These are phyloP conservation scores for Tyrannus savana DNA, from an alignment of 2,113 vertebrate species.

Conservation along the genomic window DNA sequence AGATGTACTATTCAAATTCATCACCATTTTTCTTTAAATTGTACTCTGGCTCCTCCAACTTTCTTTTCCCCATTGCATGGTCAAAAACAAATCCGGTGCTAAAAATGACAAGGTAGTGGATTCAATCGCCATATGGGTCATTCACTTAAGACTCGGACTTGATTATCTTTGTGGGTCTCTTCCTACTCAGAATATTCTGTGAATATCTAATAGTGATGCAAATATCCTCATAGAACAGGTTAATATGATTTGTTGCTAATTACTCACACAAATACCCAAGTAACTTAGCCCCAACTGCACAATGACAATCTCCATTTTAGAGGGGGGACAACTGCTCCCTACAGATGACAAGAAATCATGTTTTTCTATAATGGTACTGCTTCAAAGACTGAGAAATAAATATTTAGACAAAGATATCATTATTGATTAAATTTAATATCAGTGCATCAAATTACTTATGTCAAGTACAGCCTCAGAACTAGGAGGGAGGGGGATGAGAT, in stretches of 20 bases:
- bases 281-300: not conserved
- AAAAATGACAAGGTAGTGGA: not conserved
- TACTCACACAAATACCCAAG: not conserved
- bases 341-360: not conserved
- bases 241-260: not conserved
- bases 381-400: not conserved
- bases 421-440: not conserved
- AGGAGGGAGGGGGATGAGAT: not conserved
- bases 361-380: not conserved
- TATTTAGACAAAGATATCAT: not conserved
- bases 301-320: not conserved
- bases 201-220: not conserved
- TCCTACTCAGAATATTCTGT: not conserved
- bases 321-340: not conserved
- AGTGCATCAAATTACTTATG: fast-evolving
- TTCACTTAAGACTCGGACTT: not conserved
- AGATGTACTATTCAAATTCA: not conserved
- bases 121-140: not conserved
- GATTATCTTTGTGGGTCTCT: not conserved
- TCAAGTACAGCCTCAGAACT: not conserved
- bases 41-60: not conserved
- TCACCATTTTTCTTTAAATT: not conserved
- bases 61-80: not conserved
- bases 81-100: not conserved
- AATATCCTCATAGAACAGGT: not conserved